phyloP scores from a whole-genome alignment of 2,888 invertebrate species.

The Meloe dianella region DNA sequence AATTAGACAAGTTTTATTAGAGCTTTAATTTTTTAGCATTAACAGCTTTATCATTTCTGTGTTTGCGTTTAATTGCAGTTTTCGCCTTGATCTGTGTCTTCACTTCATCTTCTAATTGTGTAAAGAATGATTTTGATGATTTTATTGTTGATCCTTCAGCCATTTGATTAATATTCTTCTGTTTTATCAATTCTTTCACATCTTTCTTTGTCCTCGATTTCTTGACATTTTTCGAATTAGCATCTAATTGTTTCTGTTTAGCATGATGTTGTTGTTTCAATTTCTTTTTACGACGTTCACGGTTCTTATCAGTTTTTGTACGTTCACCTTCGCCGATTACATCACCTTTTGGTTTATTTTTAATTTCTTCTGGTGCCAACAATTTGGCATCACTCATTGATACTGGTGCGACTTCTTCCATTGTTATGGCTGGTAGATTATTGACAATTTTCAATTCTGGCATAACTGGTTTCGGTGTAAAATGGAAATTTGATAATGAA shows the following conservation, averaged over 20 bases:
- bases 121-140: slow-evolving; percentile 86
- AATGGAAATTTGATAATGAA: slow-evolving; percentile 92
- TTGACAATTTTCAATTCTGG: slow-evolving; percentile 90
- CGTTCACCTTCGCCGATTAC: slow-evolving; percentile 74
- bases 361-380: slow-evolving; percentile 92
- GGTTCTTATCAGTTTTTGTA: slow-evolving; percentile 84
- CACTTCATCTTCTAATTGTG: slow-evolving; percentile 81
- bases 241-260: slow-evolving; percentile 62
- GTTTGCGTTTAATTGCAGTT: slow-evolving; percentile 44
- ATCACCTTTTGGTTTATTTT: slow-evolving; percentile 64
- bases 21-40: slow-evolving; percentile 70
- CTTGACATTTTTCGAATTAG: slow-evolving; percentile 60
- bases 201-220: slow-evolving; percentile 66
- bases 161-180: slow-evolving; percentile 68
- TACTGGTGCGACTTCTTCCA: slow-evolving; percentile 96
- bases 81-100: slow-evolving; percentile 63
- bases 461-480: slow-evolving; percentile 84
- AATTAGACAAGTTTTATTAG: slow-evolving; percentile 44
- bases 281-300: slow-evolving; percentile 88
- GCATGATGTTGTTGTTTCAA: slow-evolving; percentile 69
- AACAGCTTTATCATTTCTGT: slow-evolving; percentile 53
- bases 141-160: slow-evolving; percentile 64
- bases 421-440: slow-evolving; percentile 87
- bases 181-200: slow-evolving; percentile 69
- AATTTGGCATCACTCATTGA: slow-evolving; percentile 83